These are phyloP conservation scores for Artibeus jamaicensis DNA, from an alignment of 2,797 vertebrate species.

Conservation along the genomic window DNA sequence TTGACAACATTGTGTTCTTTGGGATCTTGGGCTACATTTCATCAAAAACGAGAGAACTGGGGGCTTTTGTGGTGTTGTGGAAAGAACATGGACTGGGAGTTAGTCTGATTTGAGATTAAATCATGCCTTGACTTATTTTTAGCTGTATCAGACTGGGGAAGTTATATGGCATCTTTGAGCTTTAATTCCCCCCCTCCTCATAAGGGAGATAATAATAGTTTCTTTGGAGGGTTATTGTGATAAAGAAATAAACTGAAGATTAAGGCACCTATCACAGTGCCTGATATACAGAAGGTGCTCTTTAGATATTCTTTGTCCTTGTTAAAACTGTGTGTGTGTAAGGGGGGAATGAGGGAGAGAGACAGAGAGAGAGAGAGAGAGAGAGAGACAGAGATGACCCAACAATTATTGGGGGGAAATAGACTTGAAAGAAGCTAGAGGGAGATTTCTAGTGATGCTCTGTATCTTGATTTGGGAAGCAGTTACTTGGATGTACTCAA, in stretches of 20 bases:
- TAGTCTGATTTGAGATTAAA: background rate
- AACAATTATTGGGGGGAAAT: background rate
- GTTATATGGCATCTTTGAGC: background rate
- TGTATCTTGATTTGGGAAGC: background rate
- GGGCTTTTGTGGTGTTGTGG: background rate
- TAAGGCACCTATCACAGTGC: background rate
- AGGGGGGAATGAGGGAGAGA: rapidly evolving
- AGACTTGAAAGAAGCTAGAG: background rate
- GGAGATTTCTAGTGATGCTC: background rate
- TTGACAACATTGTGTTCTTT: background rate
- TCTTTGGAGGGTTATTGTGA: background rate
- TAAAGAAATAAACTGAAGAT: background rate
- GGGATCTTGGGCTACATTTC: background rate
- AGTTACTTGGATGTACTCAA: background rate
- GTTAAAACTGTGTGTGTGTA: background rate
- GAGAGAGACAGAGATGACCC: background rate
- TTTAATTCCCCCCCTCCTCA: background rate
- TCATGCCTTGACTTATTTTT: background rate
- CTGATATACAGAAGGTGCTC: background rate
- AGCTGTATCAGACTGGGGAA: no score
- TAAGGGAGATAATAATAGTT: background rate
- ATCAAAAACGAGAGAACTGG: background rate
- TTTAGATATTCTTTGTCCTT: background rate
- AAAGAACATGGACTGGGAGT: background rate
- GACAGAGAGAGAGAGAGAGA: background rate